Conservation (phyloP, 2,113 vertebrate species). For the Enhydra lutris region DNA sequence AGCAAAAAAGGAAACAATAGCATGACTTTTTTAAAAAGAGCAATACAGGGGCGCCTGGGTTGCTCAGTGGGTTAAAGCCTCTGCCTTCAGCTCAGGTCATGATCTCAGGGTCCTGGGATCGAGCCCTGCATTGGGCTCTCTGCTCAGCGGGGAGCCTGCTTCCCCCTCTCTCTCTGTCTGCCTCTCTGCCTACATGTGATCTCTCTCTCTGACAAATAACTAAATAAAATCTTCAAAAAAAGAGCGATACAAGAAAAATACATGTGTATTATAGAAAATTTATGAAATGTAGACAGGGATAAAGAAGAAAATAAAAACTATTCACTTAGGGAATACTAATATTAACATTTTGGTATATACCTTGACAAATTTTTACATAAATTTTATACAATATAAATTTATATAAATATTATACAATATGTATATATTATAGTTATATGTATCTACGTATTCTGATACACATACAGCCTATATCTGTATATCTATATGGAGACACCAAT, state of each 20-base stretch:
- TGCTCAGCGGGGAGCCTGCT: too few relatives aligned
- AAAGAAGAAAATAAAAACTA: slow-evolving; percentile 15
- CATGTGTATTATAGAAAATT: not conserved
- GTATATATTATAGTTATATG: not conserved
- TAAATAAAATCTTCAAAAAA: not conserved
- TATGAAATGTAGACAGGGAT: not conserved
- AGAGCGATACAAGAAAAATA: not conserved
- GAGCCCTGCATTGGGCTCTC: too few relatives aligned
- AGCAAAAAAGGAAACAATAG: not conserved
- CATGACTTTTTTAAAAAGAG: not conserved
- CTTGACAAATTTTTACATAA: not conserved
- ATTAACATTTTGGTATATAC: not conserved
- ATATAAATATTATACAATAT: not conserved
- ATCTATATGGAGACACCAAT: not conserved
- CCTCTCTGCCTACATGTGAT: too few relatives aligned
- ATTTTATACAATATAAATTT: not conserved
- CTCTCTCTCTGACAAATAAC: too few relatives aligned
- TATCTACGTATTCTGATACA: not conserved
- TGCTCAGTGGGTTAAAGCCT: too few relatives aligned
- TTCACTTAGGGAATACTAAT: not conserved
- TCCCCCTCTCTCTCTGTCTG: too few relatives aligned
- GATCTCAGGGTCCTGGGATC: too few relatives aligned
- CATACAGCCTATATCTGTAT: not conserved
- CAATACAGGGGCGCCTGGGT: not conserved
- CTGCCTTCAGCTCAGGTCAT: too few relatives aligned